A percentile compares a stretch with the other conserved stretches of the same genome.
Conservation (phyloP, 2,888 invertebrate species). For the Belgica antarctica region DNA sequence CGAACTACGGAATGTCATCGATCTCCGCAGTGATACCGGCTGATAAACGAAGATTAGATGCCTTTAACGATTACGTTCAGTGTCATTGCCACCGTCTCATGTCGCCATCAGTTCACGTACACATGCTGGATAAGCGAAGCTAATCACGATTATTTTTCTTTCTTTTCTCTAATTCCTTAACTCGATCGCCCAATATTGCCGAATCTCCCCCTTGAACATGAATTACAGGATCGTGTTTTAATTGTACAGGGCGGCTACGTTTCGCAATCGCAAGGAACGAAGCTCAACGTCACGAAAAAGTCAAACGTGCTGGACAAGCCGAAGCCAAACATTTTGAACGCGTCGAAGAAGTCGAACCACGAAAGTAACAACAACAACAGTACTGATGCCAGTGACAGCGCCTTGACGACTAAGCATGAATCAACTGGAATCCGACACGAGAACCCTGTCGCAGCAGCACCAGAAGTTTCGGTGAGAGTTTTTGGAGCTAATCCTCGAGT, state of each 20-base stretch:
- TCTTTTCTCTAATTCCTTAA: slow-evolving; percentile 6
- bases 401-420: neutral
- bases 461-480: slow-evolving; percentile 53
- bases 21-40: too few species aligned
- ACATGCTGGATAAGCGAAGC: slow-evolving; percentile 24
- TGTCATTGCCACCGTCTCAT: neutral
- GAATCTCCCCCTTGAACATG: slow-evolving; percentile 1
- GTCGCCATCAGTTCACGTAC: neutral
- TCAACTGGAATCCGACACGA: neutral
- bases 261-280: slow-evolving; percentile 55
- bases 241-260: slow-evolving; percentile 68
- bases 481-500: neutral
- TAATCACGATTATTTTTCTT: slow-evolving; percentile 41
- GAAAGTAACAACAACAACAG: slow-evolving; percentile 49
- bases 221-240: slow-evolving; percentile 63
- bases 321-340: slow-evolving; percentile 27
- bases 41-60: too few species aligned
- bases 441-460: slow-evolving; percentile 45
- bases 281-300: slow-evolving; percentile 74
- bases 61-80: too few species aligned
- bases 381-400: slow-evolving; percentile 28
- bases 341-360: slow-evolving; percentile 15
- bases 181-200: neutral
- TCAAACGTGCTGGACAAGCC: slow-evolving; percentile 77
- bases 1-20: too few species aligned